Evolutionary conservation across 1,140 invertebrate genomes (phyloP).

Genomic region (Drosophila simulans): DNA sequence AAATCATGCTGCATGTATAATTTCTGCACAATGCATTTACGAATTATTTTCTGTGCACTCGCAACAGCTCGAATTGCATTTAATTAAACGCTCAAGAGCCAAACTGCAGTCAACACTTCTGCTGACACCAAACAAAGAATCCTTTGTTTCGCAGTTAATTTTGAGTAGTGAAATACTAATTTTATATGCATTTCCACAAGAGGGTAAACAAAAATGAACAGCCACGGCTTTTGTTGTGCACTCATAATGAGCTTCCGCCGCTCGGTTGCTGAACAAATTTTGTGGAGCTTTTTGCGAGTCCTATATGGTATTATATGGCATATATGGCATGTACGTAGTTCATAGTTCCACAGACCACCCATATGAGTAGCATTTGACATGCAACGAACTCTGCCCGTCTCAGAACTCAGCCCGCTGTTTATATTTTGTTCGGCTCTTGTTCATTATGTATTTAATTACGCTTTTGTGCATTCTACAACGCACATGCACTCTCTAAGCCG

Average conservation of each 20-base stretch:
- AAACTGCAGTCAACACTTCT: conserved; percentile 11
- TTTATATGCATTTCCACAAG: conserved; percentile 40
- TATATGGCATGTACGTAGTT: background rate
- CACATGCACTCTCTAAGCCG: conserved; percentile 48
- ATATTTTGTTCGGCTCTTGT: conserved; percentile 65
- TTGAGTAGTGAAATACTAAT: conserved; percentile 24
- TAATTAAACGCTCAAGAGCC: conserved; percentile 32
- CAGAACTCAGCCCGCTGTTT: conserved; percentile 31
- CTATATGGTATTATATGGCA: background rate
- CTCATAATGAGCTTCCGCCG: conserved; percentile 51
- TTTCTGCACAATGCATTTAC: background rate
- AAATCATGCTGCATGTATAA: too few relatives aligned
- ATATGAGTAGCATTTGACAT: conserved; percentile 49
- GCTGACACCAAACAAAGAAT: conserved; percentile 38
- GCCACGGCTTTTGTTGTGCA: conserved; percentile 35
- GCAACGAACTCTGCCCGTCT: conserved; percentile 18
- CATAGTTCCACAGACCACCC: conserved; percentile 3
- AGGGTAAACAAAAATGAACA: conserved; percentile 13
- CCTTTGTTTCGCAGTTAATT: conserved; percentile 46
- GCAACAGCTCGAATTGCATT: conserved; percentile 7
- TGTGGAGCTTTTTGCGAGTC: conserved; percentile 29
- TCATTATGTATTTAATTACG: conserved; percentile 82
- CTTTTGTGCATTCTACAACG: conserved; percentile 74
- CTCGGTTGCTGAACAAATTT: conserved; percentile 54
- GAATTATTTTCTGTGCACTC: background rate